These are phyloP conservation scores for Origma solitaria DNA, from an alignment of 2,113 vertebrate species.

Conservation along the genomic window DNA sequence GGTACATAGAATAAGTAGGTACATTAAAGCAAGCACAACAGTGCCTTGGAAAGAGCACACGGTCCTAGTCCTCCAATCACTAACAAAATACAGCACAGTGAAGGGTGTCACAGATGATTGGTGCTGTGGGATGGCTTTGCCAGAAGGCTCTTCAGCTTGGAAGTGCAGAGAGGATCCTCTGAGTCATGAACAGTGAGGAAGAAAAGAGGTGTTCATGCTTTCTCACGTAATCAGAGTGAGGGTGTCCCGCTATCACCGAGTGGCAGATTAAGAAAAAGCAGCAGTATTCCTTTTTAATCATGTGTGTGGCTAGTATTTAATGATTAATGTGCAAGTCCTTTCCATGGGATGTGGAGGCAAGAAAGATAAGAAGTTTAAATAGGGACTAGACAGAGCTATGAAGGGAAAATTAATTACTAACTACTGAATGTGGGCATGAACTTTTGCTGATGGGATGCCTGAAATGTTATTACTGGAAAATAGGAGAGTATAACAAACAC, in stretches of 20 bases:
- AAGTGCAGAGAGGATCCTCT: not conserved
- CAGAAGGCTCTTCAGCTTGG: not conserved
- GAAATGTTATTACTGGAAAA: constrained; percentile 13
- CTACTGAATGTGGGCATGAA: not conserved
- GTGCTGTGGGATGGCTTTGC: not conserved
- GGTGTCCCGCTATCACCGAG: not conserved
- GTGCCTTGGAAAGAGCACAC: not conserved
- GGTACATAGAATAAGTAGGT: not conserved
- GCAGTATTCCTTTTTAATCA: not conserved
- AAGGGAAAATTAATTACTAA: constrained; percentile 21
- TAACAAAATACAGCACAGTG: not conserved
- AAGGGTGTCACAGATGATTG: not conserved
- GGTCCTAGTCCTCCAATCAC: not conserved
- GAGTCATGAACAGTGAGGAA: not conserved
- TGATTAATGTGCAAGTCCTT: constrained; percentile 9
- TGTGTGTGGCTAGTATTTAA: not conserved
- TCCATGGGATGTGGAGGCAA: not conserved
- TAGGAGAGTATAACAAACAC: not conserved
- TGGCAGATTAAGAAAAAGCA: not conserved
- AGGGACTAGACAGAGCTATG: not conserved
- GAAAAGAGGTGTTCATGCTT: not conserved
- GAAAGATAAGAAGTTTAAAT: not conserved
- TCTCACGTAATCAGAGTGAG: not conserved
- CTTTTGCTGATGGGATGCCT: not conserved
- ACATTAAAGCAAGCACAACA: not conserved